Evolutionary conservation across 2,888 invertebrate genomes (phyloP).

Genomic region (Monopis laevigella): DNA sequence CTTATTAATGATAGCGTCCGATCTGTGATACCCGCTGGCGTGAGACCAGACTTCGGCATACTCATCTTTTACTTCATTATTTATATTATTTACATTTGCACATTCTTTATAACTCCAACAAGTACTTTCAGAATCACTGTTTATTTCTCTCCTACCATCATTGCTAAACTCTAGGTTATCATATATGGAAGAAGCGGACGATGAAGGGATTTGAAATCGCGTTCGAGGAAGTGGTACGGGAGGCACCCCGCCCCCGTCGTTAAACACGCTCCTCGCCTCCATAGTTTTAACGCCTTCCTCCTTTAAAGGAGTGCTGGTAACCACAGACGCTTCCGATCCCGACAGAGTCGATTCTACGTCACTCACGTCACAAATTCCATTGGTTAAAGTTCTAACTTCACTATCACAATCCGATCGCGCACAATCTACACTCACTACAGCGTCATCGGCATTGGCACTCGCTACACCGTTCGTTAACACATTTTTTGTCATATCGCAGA

Average conservation of each 20-base stretch:
- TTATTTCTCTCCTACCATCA: constrained; percentile 21
- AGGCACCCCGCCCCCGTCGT: constrained; percentile 26
- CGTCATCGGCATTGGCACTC: not conserved
- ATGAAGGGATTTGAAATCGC: constrained; percentile 35
- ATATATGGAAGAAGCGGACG: constrained; percentile 28
- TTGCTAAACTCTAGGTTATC: constrained; percentile 26
- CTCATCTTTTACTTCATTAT: constrained; percentile 30
- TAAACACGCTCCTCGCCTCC: constrained; percentile 28
- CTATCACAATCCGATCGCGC: not conserved
- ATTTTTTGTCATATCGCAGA: constrained; percentile 36
- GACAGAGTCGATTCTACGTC: constrained; percentile 41
- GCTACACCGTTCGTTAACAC: constrained; percentile 4
- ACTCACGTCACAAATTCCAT: constrained; percentile 25
- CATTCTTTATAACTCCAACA: constrained; percentile 61
- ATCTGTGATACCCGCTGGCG: constrained; percentile 55
- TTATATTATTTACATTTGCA: constrained; percentile 33
- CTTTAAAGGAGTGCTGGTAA: constrained; percentile 40
- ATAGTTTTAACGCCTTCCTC: constrained; percentile 24
- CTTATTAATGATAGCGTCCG: constrained; percentile 42
- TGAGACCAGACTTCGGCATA: constrained; percentile 57
- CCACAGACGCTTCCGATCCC: constrained; percentile 39
- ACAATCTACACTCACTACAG: not conserved
- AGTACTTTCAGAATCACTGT: constrained; percentile 53
- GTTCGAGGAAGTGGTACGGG: constrained; percentile 38
- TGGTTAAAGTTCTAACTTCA: not conserved